Percentiles rank a stretch among this genome's conserved stretches.
Evolutionary conservation across 2,888 invertebrate species (phyloP).

Genomic region (Drosophila monieri): DNA sequence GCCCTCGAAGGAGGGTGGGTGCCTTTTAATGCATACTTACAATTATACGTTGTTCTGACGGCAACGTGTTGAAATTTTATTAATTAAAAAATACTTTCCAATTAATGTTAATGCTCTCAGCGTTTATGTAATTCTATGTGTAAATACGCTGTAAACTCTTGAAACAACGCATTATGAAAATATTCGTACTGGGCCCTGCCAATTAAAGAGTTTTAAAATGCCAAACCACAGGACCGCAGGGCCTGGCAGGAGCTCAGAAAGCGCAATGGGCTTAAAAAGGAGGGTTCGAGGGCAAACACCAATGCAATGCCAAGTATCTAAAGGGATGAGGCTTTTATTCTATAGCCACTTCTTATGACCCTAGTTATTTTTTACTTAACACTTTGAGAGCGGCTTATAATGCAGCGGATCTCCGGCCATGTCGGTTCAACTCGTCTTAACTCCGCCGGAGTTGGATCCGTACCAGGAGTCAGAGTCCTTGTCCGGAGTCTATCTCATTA

Average conservation of each 20-base stretch:
- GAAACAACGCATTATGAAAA: slow-evolving; percentile 36
- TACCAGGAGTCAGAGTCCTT: not conserved
- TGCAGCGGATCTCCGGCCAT: slow-evolving; percentile 18
- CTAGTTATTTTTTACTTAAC: slow-evolving; percentile 42
- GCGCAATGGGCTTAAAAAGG: not conserved
- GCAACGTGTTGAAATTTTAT: slow-evolving; percentile 71
- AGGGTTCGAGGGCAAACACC: not conserved
- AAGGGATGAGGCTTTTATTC: slow-evolving; percentile 1
- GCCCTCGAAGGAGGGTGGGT: slow-evolving; percentile 19
- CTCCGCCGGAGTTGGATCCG: slow-evolving; percentile 7
- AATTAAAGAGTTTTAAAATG: slow-evolving; percentile 53
- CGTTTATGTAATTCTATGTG: slow-evolving; percentile 72
- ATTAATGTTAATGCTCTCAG: slow-evolving; percentile 73
- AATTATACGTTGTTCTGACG: slow-evolving; percentile 55
- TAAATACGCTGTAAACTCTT: slow-evolving; percentile 46
- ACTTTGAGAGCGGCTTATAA: slow-evolving; percentile 30
- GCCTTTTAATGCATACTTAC: slow-evolving; percentile 62
- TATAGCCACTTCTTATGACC: slow-evolving; percentile 28
- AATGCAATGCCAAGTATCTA: slow-evolving; percentile 20
- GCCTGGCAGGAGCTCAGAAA: not conserved
- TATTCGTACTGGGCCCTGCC: slow-evolving; percentile 19
- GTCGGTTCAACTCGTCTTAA: slow-evolving; percentile 11
- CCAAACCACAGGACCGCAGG: not conserved
- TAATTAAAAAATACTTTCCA: slow-evolving; percentile 76
- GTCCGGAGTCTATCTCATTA: slow-evolving; percentile 32